Evolutionary conservation across 2,797 vertebrate species (phyloP), one percentile per base, ranked within the genome.

Genomic region (Okamejei kenojei): DNA sequence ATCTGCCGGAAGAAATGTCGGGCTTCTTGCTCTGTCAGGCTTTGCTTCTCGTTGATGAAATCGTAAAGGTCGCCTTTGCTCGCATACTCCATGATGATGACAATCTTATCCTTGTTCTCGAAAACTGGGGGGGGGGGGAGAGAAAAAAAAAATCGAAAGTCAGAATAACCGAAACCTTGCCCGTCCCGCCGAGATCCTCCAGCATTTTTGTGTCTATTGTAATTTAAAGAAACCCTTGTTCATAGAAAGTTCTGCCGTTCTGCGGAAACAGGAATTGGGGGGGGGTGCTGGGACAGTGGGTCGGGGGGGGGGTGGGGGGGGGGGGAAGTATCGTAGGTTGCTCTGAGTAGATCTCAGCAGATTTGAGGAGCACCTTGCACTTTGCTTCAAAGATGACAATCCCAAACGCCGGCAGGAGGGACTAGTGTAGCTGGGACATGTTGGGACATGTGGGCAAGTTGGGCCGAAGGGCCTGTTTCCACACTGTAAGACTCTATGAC

Each of bases 41-140:
- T 96, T 94, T 96, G 97, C 93, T 96, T 95, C 94, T 98, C 98
- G 1, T 97, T 97, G 96, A 99, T 97, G 96, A 98, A 98, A 93
- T 99, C 99, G 0, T 99, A 99, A 80, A 99, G 97, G 94, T 99
- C 99, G 0, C 99, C 98, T 13, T 95, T 96, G 96, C 97, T 98
- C 95, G 98, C 98, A 0, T 98, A 99, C 84, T 99, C 99, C 99
- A 99, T 99, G 95, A 99, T 97, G 0, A 99, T 99, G 94, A 99
- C 99, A 0, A 99, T 99, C 95, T 99, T 99, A 95, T 98, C 98
- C 95, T 97, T 99, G 95, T 98, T 99, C 95, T 99, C 99, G 93
- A 99, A 99, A 94, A 99, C 99, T 99, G 95, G n/a, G 0, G 45
- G 3, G 45, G 3, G 45, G 3, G 38, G 0, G 88, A 3, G 21